phyloP scores from a whole-genome alignment of 2,113 vertebrate genomes.

The Glareola pratincola region DNA sequence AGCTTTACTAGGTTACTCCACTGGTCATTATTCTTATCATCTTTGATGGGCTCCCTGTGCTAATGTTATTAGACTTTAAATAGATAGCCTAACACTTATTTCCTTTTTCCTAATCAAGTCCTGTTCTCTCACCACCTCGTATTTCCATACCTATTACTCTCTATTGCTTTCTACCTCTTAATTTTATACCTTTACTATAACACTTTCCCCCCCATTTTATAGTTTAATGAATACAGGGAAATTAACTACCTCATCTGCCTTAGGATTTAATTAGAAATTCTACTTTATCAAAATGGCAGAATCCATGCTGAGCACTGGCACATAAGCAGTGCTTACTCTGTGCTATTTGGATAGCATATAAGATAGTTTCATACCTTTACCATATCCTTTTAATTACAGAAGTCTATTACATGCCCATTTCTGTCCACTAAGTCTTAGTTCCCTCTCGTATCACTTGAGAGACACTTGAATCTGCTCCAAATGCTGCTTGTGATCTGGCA shows the following conservation, averaged over 20 bases:
- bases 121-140: not conserved
- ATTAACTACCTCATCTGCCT: not conserved
- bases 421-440: not conserved
- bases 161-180: not conserved
- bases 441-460: not conserved
- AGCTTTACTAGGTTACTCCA: not conserved
- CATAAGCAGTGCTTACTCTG: not conserved
- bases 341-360: not conserved
- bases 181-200: not conserved
- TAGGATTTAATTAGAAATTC: not conserved
- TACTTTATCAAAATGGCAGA: not conserved
- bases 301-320: not conserved
- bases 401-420: not conserved
- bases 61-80: not conserved
- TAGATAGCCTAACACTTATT: not conserved
- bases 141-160: not conserved
- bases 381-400: not conserved
- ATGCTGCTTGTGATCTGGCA: not conserved
- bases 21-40: not conserved
- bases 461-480: not conserved
- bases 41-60: not conserved
- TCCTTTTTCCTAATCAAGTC: not conserved
- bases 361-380: not conserved
- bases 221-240: not conserved
- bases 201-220: not conserved